A percentile compares a stretch with the other conserved stretches of the same genome.
Conservation (phyloP, 1,140 invertebrate species). For the Lysiphlebus fabarum region DNA sequence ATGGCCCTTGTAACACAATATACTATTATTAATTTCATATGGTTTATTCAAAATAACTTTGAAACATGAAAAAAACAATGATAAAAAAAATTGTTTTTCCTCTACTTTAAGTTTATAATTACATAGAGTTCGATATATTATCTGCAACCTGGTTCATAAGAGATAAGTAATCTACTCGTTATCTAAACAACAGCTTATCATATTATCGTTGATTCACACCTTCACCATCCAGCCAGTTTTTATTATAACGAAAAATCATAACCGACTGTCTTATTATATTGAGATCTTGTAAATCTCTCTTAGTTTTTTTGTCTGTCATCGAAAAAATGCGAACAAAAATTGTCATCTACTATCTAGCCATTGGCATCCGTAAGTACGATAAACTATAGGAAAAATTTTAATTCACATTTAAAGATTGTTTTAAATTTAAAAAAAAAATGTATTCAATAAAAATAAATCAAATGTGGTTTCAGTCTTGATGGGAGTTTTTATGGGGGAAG, state of each 20-base stretch:
- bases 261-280: too few relatives aligned
- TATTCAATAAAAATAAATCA: constrained; percentile 16
- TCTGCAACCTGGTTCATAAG: constrained; percentile 20
- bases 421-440: constrained; percentile 20
- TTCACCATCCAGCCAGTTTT: constrained; percentile 1
- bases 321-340: constrained; percentile 32
- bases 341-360: constrained; percentile 39
- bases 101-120: too few relatives aligned
- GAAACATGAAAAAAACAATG: too few relatives aligned
- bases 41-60: too few relatives aligned
- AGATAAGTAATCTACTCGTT: constrained; percentile 28
- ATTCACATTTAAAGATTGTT: background rate
- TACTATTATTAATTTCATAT: too few relatives aligned
- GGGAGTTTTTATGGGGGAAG: constrained; percentile 63
- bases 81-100: too few relatives aligned
- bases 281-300: background rate
- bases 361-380: constrained; percentile 45
- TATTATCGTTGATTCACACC: constrained; percentile 31
- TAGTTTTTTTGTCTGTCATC: constrained; percentile 4
- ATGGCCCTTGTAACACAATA: too few relatives aligned
- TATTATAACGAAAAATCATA: constrained; percentile 13
- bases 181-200: constrained; percentile 31
- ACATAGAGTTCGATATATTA: too few relatives aligned
- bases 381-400: background rate
- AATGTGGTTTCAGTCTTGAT: constrained; percentile 59